Percentiles rank a stretch among this genome's conserved stretches.
Conservation (phyloP, 2,888 invertebrate genomes). For the Latrodectus hesperus region DNA sequence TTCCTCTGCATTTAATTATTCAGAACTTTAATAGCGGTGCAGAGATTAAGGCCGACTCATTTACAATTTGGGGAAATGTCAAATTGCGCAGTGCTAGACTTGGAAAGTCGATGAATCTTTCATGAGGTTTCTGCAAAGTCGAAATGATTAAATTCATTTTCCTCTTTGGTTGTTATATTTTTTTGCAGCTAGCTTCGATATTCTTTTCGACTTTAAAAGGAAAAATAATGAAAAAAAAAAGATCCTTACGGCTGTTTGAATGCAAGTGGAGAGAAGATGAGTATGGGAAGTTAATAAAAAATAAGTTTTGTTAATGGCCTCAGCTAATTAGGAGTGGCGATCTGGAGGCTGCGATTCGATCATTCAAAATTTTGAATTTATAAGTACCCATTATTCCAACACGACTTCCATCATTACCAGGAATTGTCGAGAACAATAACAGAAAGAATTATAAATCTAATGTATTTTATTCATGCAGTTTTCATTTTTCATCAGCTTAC, state of each 20-base stretch:
- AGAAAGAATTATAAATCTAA: neutral
- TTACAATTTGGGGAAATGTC: conserved; percentile 67
- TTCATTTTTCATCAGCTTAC: conserved; percentile 1
- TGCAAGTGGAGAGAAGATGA: neutral
- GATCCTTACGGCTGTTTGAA: conserved; percentile 35
- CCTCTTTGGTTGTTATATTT: neutral
- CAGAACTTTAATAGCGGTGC: conserved; percentile 65
- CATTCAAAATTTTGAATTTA: conserved; percentile 50
- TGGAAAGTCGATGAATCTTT: conserved; percentile 62
- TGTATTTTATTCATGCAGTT: conserved; percentile 2
- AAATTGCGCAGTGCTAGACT: conserved; percentile 60
- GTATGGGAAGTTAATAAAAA: conserved; percentile 13
- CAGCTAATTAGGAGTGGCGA: conserved; percentile 42
- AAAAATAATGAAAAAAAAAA: neutral
- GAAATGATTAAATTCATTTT: conserved; percentile 66
- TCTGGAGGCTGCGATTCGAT: conserved; percentile 16
- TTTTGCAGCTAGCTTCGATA: conserved; percentile 15
- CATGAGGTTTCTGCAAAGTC: conserved; percentile 60
- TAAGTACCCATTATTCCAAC: conserved; percentile 36
- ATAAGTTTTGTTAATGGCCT: conserved; percentile 44
- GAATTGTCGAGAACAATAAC: neutral
- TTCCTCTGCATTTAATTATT: conserved; percentile 55
- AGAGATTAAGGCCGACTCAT: conserved; percentile 57
- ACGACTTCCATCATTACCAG: conserved; percentile 1
- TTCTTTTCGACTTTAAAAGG: conserved; percentile 36